Conservation (phyloP, 2,113 vertebrate genomes). For the Bombycilla garrulus region DNA sequence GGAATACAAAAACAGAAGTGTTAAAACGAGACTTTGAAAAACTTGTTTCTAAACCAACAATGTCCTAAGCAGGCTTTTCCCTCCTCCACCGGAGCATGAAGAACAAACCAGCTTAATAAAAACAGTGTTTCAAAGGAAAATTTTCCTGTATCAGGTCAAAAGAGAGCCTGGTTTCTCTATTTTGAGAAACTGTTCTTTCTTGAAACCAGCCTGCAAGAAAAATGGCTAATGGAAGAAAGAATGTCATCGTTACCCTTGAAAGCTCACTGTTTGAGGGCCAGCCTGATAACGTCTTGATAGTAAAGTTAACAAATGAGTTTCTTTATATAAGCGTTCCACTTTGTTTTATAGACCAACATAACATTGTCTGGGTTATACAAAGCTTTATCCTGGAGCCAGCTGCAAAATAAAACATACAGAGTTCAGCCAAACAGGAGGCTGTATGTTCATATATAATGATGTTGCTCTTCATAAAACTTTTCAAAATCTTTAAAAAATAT, state of each 20-base stretch:
- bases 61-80: fast-evolving
- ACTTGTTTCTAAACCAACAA: background rate
- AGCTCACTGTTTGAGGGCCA: background rate
- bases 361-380: background rate
- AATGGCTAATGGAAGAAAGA: background rate
- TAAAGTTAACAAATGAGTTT: background rate
- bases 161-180: background rate
- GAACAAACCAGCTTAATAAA: background rate
- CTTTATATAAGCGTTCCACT: background rate
- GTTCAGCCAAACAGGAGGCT: background rate
- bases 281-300: background rate
- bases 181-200: background rate
- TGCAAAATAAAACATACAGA: background rate
- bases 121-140: background rate
- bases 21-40: background rate
- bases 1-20: background rate
- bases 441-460: fast-evolving
- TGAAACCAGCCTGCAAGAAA: background rate
- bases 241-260: slow-evolving; percentile 7
- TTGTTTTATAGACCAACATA: background rate
- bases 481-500: background rate
- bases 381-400: background rate
- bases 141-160: background rate
- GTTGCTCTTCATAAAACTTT: background rate
- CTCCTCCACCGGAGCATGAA: background rate